phyloP scores from a whole-genome alignment of 2,888 invertebrate genomes.

The Xanthorhoe designata region DNA sequence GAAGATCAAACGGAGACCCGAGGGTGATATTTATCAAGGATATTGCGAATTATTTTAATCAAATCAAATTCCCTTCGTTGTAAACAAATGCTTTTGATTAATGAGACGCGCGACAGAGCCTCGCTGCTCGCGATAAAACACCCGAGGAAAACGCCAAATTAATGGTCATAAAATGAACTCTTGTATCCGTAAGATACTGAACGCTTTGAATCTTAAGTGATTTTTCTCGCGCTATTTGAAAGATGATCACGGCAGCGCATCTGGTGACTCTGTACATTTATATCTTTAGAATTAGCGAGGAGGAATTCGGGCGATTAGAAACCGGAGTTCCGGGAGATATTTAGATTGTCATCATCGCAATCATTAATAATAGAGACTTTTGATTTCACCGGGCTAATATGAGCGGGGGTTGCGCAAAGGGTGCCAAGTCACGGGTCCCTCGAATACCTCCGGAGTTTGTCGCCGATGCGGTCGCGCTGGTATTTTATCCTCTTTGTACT shows the following conservation, averaged over 20 bases:
- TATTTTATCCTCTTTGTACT: constrained; percentile 84
- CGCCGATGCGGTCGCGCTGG: constrained; percentile 79
- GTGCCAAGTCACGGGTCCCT: constrained; percentile 78
- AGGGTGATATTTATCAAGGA: constrained; percentile 86
- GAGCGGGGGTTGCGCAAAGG: constrained; percentile 74
- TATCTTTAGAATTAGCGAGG: constrained; percentile 66
- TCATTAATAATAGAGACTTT: constrained; percentile 84
- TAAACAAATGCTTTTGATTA: constrained; percentile 86
- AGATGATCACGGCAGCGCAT: constrained; percentile 76
- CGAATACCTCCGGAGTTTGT: constrained; percentile 81
- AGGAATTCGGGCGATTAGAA: constrained; percentile 74
- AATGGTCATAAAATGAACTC: constrained; percentile 86
- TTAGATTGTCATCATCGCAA: constrained; percentile 81
- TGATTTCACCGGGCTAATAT: constrained; percentile 84
- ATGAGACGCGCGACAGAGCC: constrained; percentile 85
- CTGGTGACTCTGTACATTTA: constrained; percentile 79
- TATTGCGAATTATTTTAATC: constrained; percentile 86
- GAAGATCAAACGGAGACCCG: constrained; percentile 85
- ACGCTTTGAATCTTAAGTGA: constrained; percentile 82
- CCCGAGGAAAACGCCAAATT: constrained; percentile 83
- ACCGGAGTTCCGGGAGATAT: constrained; percentile 71
- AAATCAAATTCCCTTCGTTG: constrained; percentile 86
- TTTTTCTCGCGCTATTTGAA: constrained; percentile 80
- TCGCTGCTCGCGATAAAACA: constrained; percentile 84
- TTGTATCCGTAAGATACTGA: constrained; percentile 83